Base-by-base conservation (phyloP, 2,113 vertebrate genomes). In the Mesitornis unicolor region DNA sequence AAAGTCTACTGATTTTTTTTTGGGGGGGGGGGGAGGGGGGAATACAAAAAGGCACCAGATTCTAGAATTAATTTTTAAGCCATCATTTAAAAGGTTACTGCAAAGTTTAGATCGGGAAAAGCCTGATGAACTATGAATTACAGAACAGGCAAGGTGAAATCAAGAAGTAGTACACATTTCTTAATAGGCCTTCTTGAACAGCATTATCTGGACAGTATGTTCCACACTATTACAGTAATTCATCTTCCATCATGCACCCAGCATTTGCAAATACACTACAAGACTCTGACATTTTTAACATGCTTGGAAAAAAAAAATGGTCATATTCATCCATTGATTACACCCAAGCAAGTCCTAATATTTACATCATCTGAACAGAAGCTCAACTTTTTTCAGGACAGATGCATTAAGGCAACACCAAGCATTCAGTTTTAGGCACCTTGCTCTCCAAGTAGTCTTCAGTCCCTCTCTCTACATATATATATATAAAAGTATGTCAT, bases 401-500 rank as follows among this genome's bases (percentile, higher is more conserved):
- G 17, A 78, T 31, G 6, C 25, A 65, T 48, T 47, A 85, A 79
- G 9, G 17, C 60, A 85, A 50, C 17, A 59, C 4, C 19, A 45
- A 71, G 25, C 20, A 65, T n/a, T 60, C 29, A 16, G 3, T 51
- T 60, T 77, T 6, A 75, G 35, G 15, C 35, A 83, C 47, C 19
- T 63, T 7, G 36, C 21, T 45, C 68, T 81, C n/a, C 60, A 51
- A 61, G 21, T 2, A 84, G 54, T 29, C 18, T 69, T 73, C 54
- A 54, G 17, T 20, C 59, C 64, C 40, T 36, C 28, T 47, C 91
- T 38, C 9, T 3, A 70, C 1, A 36, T 2, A 47, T 6, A 22
- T 2, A n/a, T 2, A 16, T 1, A 22, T 3, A 10, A 2, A 45
- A n/a, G n/a, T n/a, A n/a, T n/a, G n/a, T n/a, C 15, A 43, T 24